Evolutionary conservation across 1,140 invertebrate species (phyloP).

Genomic region (Drosophila chauvacae): DNA sequence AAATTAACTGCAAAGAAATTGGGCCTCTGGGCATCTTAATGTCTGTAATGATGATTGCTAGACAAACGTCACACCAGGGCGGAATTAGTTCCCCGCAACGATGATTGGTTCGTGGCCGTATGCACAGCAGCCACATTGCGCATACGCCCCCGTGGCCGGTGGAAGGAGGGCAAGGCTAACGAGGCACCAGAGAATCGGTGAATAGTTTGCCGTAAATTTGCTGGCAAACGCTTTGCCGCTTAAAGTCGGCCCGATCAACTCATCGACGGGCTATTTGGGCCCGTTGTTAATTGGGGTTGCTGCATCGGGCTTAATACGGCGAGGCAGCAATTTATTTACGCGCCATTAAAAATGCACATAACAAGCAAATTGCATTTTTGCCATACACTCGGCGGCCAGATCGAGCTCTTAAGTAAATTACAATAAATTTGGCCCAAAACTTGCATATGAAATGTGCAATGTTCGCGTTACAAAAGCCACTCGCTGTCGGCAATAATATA

Average conservation of each 20-base stretch:
- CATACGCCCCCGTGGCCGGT: constrained; percentile 41
- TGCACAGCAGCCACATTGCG: constrained; percentile 26
- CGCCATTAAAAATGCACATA: constrained; percentile 58
- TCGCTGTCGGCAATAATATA: constrained; percentile 65
- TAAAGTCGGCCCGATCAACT: constrained; percentile 35
- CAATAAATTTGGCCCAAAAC: constrained; percentile 62
- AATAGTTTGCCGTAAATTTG: constrained; percentile 52
- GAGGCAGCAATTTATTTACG: constrained; percentile 66
- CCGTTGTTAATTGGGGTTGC: constrained; percentile 60
- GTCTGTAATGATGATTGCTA: constrained; percentile 39
- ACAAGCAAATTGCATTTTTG: constrained; percentile 58
- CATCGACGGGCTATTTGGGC: constrained; percentile 38
- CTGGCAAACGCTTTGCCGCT: constrained; percentile 15
- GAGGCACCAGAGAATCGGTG: constrained; percentile 51
- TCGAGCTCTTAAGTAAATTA: constrained; percentile 74
- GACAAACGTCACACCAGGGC: constrained; percentile 43
- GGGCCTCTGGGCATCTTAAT: constrained; percentile 34
- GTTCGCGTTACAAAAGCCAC: constrained; percentile 45
- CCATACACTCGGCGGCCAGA: constrained; percentile 20
- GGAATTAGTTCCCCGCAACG: constrained; percentile 44
- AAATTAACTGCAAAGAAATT: constrained; percentile 36
- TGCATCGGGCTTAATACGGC: constrained; percentile 56
- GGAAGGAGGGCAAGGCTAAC: constrained; percentile 13
- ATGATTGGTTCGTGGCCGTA: constrained; percentile 42
- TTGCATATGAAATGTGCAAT: constrained; percentile 58